Evolutionary conservation across 2,113 vertebrate species (phyloP).

Genomic region (Grantiella picta): DNA sequence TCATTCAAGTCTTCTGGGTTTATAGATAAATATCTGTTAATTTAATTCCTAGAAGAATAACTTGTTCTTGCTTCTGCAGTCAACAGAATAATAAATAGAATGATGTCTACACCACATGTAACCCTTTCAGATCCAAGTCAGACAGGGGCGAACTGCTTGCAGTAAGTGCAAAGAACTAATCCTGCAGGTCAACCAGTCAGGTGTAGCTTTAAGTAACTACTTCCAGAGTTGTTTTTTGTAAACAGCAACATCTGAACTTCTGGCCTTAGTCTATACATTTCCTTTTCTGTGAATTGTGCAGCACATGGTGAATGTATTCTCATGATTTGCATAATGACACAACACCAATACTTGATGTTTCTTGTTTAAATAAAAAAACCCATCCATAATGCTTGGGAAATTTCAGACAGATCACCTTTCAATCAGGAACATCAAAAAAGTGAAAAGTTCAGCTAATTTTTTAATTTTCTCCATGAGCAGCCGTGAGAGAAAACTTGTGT

Average conservation of each 20-base stretch:
- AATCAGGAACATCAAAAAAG: not conserved
- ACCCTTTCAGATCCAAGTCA: not conserved
- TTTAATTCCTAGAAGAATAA: not conserved
- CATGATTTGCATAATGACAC: not conserved
- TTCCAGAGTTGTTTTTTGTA: not conserved
- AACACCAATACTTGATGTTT: not conserved
- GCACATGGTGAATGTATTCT: accelerated
- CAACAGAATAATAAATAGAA: not conserved
- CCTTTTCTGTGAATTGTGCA: not conserved
- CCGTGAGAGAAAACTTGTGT: not conserved
- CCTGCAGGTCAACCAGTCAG: not conserved
- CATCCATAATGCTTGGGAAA: not conserved
- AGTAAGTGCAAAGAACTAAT: not conserved
- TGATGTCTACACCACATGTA: not conserved
- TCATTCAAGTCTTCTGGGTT: not conserved
- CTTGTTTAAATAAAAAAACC: not conserved
- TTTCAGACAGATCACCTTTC: not conserved
- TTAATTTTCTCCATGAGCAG: not conserved
- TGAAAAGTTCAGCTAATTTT: not conserved
- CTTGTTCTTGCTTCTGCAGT: not conserved
- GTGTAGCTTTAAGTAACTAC: not conserved
- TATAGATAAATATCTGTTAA: not conserved
- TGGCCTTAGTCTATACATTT: not conserved
- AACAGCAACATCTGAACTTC: not conserved
- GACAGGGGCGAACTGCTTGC: not conserved